These are phyloP conservation scores for Scrobipalpa costella DNA, from an alignment of 2,888 invertebrate genomes.

Conservation along the genomic window DNA sequence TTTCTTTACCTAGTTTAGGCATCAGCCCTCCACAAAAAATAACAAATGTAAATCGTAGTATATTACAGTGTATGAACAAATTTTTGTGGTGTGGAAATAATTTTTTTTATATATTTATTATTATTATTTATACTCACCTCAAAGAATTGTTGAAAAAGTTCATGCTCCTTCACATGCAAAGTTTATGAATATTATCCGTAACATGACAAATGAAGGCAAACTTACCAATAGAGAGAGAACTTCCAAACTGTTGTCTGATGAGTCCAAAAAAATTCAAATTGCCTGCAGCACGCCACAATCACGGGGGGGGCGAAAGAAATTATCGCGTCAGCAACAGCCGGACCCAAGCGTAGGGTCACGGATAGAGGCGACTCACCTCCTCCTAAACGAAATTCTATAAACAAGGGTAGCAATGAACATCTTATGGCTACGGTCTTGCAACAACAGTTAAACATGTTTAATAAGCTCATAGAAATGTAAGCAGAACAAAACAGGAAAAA, in stretches of 20 bases:
- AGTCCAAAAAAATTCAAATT: background rate
- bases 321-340: too few relatives aligned
- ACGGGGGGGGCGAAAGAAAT: background rate
- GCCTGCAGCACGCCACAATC: background rate
- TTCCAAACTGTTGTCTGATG: background rate
- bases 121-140: constrained; percentile 22
- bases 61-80: too few relatives aligned
- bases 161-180: constrained; percentile 7
- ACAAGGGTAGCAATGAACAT: too few relatives aligned
- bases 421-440: too few relatives aligned
- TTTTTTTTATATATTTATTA: too few relatives aligned
- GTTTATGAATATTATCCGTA: background rate
- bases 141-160: constrained; percentile 1
- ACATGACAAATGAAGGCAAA: constrained; percentile 1
- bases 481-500: constrained; percentile 21
- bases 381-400: too few relatives aligned
- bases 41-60: too few relatives aligned
- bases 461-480: constrained; percentile 11
- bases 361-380: too few relatives aligned
- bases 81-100: too few relatives aligned
- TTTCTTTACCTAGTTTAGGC: too few relatives aligned
- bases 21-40: too few relatives aligned
- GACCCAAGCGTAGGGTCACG: too few relatives aligned
- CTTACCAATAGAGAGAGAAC: constrained; percentile 18
- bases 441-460: background rate